Conservation (phyloP, 64 coral and sea anemone species). For the Hydrozoanthus tunicans region DNA sequence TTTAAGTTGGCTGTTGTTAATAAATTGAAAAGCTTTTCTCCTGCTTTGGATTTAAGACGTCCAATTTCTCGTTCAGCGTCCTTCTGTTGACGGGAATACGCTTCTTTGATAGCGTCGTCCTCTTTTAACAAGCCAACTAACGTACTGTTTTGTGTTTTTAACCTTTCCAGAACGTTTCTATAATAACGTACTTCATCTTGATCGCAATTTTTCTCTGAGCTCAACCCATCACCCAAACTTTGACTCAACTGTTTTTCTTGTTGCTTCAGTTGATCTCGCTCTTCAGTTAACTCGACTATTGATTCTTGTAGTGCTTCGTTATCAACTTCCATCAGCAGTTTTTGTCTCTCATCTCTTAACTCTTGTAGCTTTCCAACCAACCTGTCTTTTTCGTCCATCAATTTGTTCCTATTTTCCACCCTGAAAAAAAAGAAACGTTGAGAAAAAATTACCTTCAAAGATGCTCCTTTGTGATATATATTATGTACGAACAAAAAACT, state of each 20-base stretch:
- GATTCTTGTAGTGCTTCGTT: constrained; percentile 69
- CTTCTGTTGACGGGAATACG: constrained; percentile 40
- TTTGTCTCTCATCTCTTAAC: constrained; percentile 62
- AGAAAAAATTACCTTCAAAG: background rate
- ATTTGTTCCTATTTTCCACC: background rate
- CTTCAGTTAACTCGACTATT: constrained; percentile 42
- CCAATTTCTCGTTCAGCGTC: constrained; percentile 28
- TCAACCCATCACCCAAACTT: constrained; percentile 25
- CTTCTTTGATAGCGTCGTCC: constrained; percentile 51
- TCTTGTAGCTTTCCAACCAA: constrained; percentile 55
- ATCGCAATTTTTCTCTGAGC: constrained; percentile 16
- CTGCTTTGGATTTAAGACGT: constrained; percentile 52
- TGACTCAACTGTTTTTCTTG: constrained; percentile 23
- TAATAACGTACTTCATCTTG: constrained; percentile 35
- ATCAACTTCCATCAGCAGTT: constrained; percentile 63
- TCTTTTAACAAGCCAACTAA: constrained; percentile 67
- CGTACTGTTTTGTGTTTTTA: constrained; percentile 63
- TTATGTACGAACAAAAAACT: no score
- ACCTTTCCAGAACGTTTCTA: constrained; percentile 33
- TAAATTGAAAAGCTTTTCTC: constrained; percentile 40
- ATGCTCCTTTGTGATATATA: background rate
- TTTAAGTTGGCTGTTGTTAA: constrained; percentile 8
- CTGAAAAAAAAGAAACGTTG: background rate
- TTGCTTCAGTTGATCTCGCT: constrained; percentile 36
- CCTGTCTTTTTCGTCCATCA: constrained; percentile 35